Base-by-base conservation (phyloP, 1,140 invertebrate genomes). In the Zophobas atratus region DNA sequence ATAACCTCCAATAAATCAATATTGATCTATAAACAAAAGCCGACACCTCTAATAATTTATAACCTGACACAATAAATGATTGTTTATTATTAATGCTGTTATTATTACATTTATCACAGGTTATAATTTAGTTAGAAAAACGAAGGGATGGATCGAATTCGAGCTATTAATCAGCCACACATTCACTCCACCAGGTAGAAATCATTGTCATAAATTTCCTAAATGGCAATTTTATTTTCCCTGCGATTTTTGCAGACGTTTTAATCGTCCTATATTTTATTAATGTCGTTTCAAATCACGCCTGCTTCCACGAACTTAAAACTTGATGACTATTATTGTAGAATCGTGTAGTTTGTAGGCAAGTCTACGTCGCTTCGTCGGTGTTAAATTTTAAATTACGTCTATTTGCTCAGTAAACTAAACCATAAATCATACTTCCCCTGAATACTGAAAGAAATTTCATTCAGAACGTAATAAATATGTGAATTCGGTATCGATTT, bases 101-200 rank as follows among this genome's bases (percentile, higher is more conserved):
- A 39, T 60, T 38, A 60, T 60, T 35, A 35, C 34, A 60, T 60
- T 60, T 60, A 60, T 60, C 56, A 60, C 33, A 60, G 36, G 56
- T 35, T 8, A 35, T 38, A 60, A 60, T 60, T 60, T 60, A 36
- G 56, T 36, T 6, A 6, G 36, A 60, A 46, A 46, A 60, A 36
- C 35, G 56, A 60, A 60, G 36, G 36, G n/a, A 35, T 38, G 3
- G 36, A 60, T 36, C 36, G 36, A 46, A 46, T 8, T 38, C 38
- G 33, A n/a, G 38, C 56, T 60, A 60, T 60, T 60, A 60, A 60
- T 60, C 56, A 60, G 36, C 8, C 36, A 60, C 56, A 60, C 56
- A 8, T 60, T 60, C 35, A 2, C 1, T 6, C 56, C 1, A 8
- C 56, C 8, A 20, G 20, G 20, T 20, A 20, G 20, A 20, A 20